Evolutionary conservation across 2,113 vertebrate genomes (phyloP).

Genomic region (Pholis gunnellus): DNA sequence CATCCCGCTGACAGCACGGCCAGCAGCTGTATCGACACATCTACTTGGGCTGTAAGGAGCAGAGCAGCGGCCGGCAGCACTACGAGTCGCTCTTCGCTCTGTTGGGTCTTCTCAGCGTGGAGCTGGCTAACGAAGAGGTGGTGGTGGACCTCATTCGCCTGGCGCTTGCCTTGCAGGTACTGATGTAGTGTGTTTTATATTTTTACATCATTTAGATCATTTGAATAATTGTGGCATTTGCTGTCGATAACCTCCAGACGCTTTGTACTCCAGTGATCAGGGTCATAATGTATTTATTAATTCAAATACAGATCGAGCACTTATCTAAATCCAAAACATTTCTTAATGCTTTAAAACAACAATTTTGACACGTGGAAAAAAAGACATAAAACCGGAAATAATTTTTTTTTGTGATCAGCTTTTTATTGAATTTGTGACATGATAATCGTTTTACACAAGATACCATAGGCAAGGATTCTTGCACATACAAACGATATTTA

Average conservation of each 20-base stretch:
- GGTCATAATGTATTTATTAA: background rate
- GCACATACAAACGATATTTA: no score
- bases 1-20: constrained; percentile 85
- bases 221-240: background rate
- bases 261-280: background rate
- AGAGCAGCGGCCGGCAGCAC: constrained; percentile 87
- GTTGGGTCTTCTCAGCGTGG: constrained; percentile 91
- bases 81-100: constrained; percentile 91
- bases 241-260: background rate
- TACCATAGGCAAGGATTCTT: background rate
- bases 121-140: constrained; percentile 95
- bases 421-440: background rate
- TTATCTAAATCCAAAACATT: background rate
- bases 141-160: constrained; percentile 96
- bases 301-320: background rate
- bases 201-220: background rate
- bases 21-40: constrained; percentile 97
- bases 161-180: constrained; percentile 90
- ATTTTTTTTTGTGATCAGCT: background rate
- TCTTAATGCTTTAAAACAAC: background rate
- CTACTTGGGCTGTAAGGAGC: constrained; percentile 94
- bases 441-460: background rate
- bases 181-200: no score
- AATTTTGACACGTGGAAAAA: background rate
- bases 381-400: background rate